phyloP scores from a whole-genome alignment of 53 echinoderm and acorn worm genomes.

The Echinarachnius parma region DNA sequence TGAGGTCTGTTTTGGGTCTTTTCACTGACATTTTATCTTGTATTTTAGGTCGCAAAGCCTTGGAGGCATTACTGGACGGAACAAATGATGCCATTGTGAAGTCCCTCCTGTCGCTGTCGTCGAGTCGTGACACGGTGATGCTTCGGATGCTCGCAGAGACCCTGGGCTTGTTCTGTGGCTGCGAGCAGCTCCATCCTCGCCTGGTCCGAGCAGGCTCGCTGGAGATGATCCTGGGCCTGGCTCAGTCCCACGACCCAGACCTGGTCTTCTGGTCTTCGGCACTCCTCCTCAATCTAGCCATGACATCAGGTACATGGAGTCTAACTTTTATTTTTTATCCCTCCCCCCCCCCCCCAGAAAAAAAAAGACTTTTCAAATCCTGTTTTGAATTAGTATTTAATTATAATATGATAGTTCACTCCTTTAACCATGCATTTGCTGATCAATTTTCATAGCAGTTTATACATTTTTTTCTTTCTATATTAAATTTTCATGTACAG shows the following conservation, averaged over 20 bases:
- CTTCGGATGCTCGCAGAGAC: constrained; percentile 65
- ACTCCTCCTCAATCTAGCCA: constrained; percentile 66
- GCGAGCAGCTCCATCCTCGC: constrained; percentile 40
- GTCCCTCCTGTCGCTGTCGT: constrained; percentile 47
- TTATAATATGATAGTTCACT: too few species aligned
- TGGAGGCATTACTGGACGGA: constrained; percentile 55
- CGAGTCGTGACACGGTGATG: constrained; percentile 27
- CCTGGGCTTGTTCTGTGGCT: constrained; percentile 56
- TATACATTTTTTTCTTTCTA: too few species aligned
- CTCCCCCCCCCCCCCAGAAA: too few species aligned
- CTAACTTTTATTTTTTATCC: neutral
- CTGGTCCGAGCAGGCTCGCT: constrained; percentile 61
- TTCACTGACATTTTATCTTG: too few species aligned
- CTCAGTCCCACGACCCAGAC: constrained; percentile 47
- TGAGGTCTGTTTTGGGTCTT: too few species aligned
- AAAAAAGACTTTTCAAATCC: neutral
- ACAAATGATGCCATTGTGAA: constrained; percentile 54
- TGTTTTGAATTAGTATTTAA: too few species aligned
- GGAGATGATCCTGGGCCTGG: constrained; percentile 50
- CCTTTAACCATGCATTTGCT: too few species aligned
- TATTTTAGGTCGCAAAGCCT: constrained; percentile 18
- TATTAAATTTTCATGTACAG: too few species aligned
- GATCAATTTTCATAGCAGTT: too few species aligned
- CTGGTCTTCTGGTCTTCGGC: constrained; percentile 68
- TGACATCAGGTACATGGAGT: constrained; percentile 74